Evolutionary conservation across 2,797 vertebrate species (phyloP).

Genomic region (Picus viridis): DNA sequence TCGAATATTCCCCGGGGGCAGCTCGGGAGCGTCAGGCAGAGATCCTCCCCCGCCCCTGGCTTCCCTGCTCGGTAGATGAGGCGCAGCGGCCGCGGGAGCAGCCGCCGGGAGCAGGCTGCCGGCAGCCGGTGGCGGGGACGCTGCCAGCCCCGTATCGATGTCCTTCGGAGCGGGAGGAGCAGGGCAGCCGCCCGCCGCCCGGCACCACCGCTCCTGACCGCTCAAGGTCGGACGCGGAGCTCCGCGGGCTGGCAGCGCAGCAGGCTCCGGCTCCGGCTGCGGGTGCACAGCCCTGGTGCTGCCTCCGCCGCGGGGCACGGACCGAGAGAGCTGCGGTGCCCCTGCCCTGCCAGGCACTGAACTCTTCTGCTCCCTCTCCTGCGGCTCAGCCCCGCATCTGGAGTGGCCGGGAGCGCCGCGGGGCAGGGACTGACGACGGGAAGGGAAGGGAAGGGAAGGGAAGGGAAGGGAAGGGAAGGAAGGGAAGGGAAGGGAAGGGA

Average conservation of each 20-base stretch:
- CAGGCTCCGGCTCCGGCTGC: fast-evolving
- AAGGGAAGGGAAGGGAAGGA: no score
- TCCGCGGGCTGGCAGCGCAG: not conserved
- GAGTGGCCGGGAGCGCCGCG: not conserved
- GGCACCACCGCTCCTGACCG: not conserved
- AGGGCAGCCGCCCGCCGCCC: fast-evolving
- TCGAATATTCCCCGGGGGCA: not conserved
- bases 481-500: no score
- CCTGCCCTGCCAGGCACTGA: not conserved
- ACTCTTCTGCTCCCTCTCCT: not conserved
- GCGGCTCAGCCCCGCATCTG: not conserved
- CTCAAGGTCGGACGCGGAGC: not conserved
- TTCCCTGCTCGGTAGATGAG: constrained; percentile 27
- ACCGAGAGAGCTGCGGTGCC: no score
- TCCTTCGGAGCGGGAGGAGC: constrained; percentile 40
- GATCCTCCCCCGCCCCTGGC: not conserved
- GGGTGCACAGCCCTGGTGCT: not conserved
- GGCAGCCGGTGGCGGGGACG: constrained; percentile 45
- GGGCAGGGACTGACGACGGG: not conserved
- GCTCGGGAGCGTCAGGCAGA: constrained; percentile 23
- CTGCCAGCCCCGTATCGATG: constrained; percentile 16
- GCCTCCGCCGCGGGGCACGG: not conserved
- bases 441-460: not conserved
- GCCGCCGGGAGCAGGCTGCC: constrained; percentile 41
- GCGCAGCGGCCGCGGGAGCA: constrained; percentile 1